Percentiles rank a stretch among this genome's conserved stretches.
These are phyloP conservation scores for Cyclophora albipunctata DNA, from an alignment of 2,888 invertebrate species.

Conservation along the genomic window DNA sequence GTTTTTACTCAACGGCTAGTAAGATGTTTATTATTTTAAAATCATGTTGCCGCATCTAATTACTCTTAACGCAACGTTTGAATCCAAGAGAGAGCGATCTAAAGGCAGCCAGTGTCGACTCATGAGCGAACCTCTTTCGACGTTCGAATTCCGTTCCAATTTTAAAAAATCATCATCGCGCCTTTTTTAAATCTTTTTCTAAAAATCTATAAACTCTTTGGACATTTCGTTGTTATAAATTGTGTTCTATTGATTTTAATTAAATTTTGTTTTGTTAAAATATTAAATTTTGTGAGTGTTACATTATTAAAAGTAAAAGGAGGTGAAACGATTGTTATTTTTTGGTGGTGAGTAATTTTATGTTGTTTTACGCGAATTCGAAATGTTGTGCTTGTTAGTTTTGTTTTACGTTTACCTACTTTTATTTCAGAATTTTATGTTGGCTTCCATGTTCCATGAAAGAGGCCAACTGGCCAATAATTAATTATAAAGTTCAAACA, in stretches of 20 bases:
- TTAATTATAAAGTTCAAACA: too few relatives aligned
- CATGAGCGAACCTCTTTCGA: constrained; percentile 32
- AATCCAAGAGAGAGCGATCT: constrained; percentile 56
- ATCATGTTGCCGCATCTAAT: constrained; percentile 11
- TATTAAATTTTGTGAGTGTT: constrained; percentile 31
- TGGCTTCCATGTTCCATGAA: too few relatives aligned
- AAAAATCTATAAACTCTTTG: constrained; percentile 14
- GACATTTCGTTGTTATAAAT: constrained; percentile 14
- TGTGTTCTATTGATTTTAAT: constrained; percentile 8
- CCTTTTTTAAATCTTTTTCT: constrained; percentile 19
- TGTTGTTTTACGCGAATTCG: background rate
- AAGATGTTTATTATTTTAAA: too few relatives aligned
- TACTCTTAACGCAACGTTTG: constrained; percentile 32
- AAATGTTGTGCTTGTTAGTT: too few relatives aligned
- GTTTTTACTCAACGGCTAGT: too few relatives aligned
- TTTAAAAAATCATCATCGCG: constrained; percentile 36
- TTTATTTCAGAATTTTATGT: too few relatives aligned
- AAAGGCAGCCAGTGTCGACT: constrained; percentile 45
- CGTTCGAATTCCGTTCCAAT: constrained; percentile 40
- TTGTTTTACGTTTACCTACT: too few relatives aligned
- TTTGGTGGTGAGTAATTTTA: constrained; percentile 39
- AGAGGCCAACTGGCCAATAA: too few relatives aligned
- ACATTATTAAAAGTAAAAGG: constrained; percentile 54
- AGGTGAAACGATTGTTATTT: constrained; percentile 51
- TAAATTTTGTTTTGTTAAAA: constrained; percentile 15